Conservation (phyloP, 2,113 vertebrate genomes). For the Xyliphius kryptos region DNA sequence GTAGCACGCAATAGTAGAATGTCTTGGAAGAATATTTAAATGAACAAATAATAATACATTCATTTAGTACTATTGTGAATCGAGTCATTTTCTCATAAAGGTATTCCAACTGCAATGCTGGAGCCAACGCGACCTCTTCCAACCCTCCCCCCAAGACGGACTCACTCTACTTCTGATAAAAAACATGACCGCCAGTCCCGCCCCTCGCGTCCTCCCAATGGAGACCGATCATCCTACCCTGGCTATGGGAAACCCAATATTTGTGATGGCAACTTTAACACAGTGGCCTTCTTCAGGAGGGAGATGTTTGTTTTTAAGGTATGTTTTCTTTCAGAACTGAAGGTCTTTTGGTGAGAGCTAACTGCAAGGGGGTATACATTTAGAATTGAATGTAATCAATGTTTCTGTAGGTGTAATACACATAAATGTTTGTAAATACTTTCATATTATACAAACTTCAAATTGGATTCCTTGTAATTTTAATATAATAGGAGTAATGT, state of each 20-base stretch:
- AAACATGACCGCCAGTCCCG: slow-evolving; percentile 82
- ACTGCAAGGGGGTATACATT: no score
- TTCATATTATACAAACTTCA: no score
- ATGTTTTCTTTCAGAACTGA: slow-evolving; percentile 22
- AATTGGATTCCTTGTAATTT: no score
- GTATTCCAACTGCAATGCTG: slow-evolving; percentile 85
- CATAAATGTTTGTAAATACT: no score
- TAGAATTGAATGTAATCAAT: no score
- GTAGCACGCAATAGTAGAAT: no score
- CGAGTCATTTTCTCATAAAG: slow-evolving; percentile 51
- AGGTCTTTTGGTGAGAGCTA: no score
- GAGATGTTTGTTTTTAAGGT: slow-evolving; percentile 99
- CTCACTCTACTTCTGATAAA: slow-evolving; percentile 81
- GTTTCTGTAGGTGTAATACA: no score
- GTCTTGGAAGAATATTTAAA: no score
- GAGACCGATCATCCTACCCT: slow-evolving; percentile 79
- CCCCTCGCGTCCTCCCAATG: slow-evolving; percentile 75
- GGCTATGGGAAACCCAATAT: slow-evolving; percentile 87
- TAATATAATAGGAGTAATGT: no score
- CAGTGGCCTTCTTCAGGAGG: slow-evolving; percentile 89
- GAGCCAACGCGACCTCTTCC: slow-evolving; percentile 91
- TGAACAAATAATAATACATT: neutral
- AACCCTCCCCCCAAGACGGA: slow-evolving; percentile 82
- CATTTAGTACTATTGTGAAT: neutral
- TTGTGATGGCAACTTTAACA: slow-evolving; percentile 97